Evolutionary conservation across 2,113 vertebrate species (phyloP).

Genomic region (Pollimyrus isidori): DNA sequence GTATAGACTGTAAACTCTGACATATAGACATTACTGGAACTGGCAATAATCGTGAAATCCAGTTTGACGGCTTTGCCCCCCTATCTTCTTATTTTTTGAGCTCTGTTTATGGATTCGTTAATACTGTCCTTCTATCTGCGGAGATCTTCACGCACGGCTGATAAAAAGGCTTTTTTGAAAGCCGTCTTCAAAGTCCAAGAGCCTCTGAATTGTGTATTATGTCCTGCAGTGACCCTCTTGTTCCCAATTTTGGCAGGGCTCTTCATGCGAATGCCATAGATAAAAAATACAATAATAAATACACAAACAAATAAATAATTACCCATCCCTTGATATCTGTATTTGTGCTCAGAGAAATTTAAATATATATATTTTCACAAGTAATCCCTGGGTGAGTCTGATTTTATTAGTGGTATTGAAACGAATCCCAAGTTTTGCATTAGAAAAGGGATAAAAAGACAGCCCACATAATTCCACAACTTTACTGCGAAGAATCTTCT

Average conservation of each 20-base stretch:
- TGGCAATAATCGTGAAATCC: slow-evolving; percentile 5
- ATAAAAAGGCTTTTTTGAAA: slow-evolving; percentile 15
- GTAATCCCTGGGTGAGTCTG: neutral
- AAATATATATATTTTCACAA: neutral
- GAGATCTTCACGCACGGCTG: slow-evolving; percentile 12
- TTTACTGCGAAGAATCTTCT: neutral
- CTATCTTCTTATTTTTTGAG: neutral
- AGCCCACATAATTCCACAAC: neutral
- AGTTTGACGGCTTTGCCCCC: neutral
- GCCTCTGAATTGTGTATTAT: slow-evolving; percentile 5
- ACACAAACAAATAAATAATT: neutral
- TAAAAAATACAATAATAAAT: neutral
- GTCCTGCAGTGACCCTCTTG: neutral
- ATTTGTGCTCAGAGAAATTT: neutral
- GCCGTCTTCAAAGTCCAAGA: slow-evolving; percentile 8
- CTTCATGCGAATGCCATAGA: neutral
- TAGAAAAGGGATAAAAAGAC: neutral
- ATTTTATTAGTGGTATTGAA: neutral
- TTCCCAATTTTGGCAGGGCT: neutral
- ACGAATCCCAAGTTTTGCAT: neutral
- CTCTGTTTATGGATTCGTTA: slow-evolving; percentile 9
- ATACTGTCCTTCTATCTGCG: neutral
- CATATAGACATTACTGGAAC: neutral
- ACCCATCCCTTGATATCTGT: slow-evolving; percentile 8
- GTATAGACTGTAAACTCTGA: neutral